Conservation (phyloP, 2,888 invertebrate species). For the Coelopa pilipes region DNA sequence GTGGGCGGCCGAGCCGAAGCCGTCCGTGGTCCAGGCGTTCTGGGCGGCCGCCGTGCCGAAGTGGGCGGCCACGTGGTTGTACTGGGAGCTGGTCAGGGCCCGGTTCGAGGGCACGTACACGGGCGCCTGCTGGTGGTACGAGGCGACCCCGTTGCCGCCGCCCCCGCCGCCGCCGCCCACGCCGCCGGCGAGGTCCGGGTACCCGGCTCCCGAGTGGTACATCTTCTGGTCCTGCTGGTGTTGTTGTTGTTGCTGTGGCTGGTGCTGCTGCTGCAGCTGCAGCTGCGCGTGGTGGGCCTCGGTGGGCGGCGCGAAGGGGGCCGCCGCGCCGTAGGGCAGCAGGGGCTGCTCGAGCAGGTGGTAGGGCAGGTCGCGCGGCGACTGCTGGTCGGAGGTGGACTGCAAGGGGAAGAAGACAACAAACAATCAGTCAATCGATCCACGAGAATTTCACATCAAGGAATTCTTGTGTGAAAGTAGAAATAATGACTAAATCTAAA, state of each 20-base stretch:
- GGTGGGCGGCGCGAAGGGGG: constrained; percentile 41
- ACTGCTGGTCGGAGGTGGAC: constrained; percentile 59
- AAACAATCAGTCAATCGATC: neutral
- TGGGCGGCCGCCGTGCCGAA: constrained; percentile 66
- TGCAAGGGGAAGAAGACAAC: constrained; percentile 41
- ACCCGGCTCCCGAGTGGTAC: constrained; percentile 65
- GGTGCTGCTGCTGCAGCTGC: constrained; percentile 44
- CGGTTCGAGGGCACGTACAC: constrained; percentile 78
- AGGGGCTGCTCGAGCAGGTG: constrained; percentile 49
- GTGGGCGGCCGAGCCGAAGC: constrained; percentile 63
- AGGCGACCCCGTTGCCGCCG: constrained; percentile 49
- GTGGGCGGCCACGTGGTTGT: constrained; percentile 68
- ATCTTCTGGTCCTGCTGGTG: constrained; percentile 53
- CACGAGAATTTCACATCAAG: constrained; percentile 19
- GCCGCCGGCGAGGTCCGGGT: constrained; percentile 61
- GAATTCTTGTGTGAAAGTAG: no score
- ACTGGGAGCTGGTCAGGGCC: constrained; percentile 69
- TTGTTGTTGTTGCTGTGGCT: constrained; percentile 40
- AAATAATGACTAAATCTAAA: no score
- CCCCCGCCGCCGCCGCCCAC: constrained; percentile 55
- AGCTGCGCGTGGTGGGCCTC: constrained; percentile 39
- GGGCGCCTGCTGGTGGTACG: constrained; percentile 68
- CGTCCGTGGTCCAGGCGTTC: constrained; percentile 68
- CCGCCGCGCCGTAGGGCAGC: constrained; percentile 42
- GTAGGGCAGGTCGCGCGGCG: constrained; percentile 49